These are phyloP conservation scores for Planiliza haematocheilus DNA, from an alignment of 2,113 vertebrate species.

Conservation along the genomic window DNA sequence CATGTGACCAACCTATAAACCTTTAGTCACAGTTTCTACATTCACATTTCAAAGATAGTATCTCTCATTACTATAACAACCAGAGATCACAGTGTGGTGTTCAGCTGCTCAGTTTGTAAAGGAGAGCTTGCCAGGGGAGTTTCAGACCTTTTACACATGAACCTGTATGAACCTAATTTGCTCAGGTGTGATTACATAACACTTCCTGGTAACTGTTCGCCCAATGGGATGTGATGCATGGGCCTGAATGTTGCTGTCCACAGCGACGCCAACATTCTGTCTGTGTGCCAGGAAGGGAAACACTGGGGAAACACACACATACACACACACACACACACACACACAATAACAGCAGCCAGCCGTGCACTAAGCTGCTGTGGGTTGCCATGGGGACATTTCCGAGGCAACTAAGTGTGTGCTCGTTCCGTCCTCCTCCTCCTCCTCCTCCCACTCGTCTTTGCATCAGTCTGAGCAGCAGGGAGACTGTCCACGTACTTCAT, in stretches of 20 bases:
- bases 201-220: conserved; percentile 39
- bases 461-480: conserved; percentile 49
- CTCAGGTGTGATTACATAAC: conserved; percentile 55
- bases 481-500: conserved; percentile 3
- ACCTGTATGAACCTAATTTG: background rate
- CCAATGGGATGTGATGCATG: conserved; percentile 61
- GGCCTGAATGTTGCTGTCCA: conserved; percentile 67
- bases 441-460: conserved; percentile 44
- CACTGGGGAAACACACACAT: conserved; percentile 21
- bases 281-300: conserved; percentile 16
- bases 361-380: conserved; percentile 6
- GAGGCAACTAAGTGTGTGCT: conserved; percentile 73
- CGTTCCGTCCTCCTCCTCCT: conserved; percentile 22
- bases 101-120: background rate
- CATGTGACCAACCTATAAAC: too few relatives aligned
- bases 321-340: background rate
- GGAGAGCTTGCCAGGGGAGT: background rate
- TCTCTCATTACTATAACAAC: too few relatives aligned
- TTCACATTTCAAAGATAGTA: too few relatives aligned
- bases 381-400: conserved; percentile 47
- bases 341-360: background rate
- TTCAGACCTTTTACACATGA: background rate
- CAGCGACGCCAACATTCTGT: conserved; percentile 58
- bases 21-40: too few relatives aligned
- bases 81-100: too few relatives aligned